A percentile compares a stretch with the other conserved stretches of the same genome.
Evolutionary conservation across 1,140 invertebrate species (phyloP).

Genomic region (Papilio polytes): DNA sequence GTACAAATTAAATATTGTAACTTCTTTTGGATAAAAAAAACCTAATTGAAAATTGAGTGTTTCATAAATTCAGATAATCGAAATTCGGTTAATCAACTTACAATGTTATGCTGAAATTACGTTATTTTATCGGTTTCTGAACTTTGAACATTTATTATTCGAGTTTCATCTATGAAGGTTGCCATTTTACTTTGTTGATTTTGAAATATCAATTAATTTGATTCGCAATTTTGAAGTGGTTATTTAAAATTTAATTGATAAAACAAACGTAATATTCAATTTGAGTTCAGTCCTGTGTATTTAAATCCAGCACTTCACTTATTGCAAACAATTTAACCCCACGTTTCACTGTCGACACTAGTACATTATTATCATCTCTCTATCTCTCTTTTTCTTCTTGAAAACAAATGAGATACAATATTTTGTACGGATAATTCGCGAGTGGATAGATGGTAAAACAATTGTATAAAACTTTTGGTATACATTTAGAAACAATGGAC

Average conservation of each 20-base stretch:
- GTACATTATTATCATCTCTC: not conserved
- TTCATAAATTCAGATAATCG: not conserved
- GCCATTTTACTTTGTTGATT: not conserved
- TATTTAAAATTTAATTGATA: not conserved
- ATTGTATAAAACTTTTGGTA: not conserved
- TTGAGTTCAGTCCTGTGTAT: not conserved
- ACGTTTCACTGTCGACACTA: not conserved
- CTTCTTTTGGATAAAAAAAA: not conserved
- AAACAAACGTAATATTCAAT: not conserved
- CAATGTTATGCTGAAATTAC: conserved; percentile 22
- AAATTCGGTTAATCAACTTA: conserved; percentile 25
- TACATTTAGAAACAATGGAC: not conserved
- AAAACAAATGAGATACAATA: not conserved
- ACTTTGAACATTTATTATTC: conserved; percentile 35
- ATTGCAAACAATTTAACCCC: not conserved
- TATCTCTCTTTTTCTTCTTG: not conserved
- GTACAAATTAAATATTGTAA: not conserved
- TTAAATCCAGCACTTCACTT: not conserved
- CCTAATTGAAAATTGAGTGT: not conserved
- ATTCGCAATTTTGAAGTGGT: not conserved
- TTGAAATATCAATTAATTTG: not conserved
- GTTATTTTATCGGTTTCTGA: conserved; percentile 28
- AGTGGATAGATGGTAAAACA: not conserved
- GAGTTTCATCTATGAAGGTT: not conserved
- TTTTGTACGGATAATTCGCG: not conserved